Conservation (phyloP, 2,113 vertebrate species). For the Clarias gariepinus region DNA sequence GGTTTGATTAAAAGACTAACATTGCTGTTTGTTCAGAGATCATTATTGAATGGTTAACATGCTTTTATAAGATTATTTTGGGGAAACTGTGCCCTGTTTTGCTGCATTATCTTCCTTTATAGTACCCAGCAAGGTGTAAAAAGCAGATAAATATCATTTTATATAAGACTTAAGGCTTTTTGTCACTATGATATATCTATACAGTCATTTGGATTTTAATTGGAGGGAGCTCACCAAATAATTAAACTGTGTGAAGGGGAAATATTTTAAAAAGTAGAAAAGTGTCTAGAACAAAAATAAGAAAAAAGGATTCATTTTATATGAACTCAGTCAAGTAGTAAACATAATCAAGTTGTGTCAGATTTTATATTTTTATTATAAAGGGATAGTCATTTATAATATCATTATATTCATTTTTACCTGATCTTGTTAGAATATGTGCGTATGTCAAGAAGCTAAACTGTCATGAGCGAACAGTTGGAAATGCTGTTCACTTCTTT, state of each 20-base stretch:
- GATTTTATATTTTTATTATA: background rate
- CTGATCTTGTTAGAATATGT: constrained; percentile 9
- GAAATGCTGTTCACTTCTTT: constrained; percentile 32
- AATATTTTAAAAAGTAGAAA: background rate
- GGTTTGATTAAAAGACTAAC: background rate
- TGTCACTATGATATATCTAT: background rate
- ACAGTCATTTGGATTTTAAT: background rate
- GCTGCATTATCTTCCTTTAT: background rate
- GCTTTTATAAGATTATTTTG: background rate
- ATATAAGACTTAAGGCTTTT: background rate
- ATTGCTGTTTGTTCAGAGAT: background rate
- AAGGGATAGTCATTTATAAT: background rate
- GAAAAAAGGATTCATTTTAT: background rate
- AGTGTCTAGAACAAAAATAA: background rate
- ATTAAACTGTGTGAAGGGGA: background rate
- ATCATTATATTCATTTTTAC: constrained; percentile 24
- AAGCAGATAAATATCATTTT: background rate
- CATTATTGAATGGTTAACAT: background rate
- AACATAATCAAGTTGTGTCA: background rate
- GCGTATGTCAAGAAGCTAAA: constrained; percentile 21
- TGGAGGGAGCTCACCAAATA: background rate
- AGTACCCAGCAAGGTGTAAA: background rate
- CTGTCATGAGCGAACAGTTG: constrained; percentile 22
- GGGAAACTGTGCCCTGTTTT: background rate
- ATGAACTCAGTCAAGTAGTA: background rate